Base-by-base conservation (phyloP, 2,888 invertebrate genomes). In the Tetragnatha montana region DNA sequence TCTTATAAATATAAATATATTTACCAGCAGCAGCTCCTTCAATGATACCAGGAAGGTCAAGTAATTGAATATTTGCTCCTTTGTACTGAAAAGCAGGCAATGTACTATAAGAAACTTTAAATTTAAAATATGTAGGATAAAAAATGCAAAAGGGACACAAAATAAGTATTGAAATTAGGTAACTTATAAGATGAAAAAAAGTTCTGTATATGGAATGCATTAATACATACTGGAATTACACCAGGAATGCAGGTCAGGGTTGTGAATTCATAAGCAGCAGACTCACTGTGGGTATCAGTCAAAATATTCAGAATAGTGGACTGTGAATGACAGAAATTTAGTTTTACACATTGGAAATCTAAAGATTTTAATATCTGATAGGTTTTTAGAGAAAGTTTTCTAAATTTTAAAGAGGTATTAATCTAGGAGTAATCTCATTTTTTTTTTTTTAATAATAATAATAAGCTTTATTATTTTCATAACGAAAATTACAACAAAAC, bases 171-270 rank as follows among this genome's bases (percentile, higher is more conserved):
- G 35, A 4, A 35, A 35, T 35, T 35, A 35, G 35, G 35, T 35
- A 35, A 35, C 35, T 35, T 35, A 35, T 1, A 35, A 35, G 35
- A 35, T 35, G n/a, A 84, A 74, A 75, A n/a, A 35, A 47, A 21
- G 19, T 81, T 17, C 51, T 17, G 21, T 70, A 80, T 12, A 78
- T 0, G 12, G 4, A 47, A 73, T 84, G 85, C 60, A 10, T 79
- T 21, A n/a, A 51, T 74, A 80, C 87, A 91, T 92, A 94, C 94
- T 92, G 98, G 97, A 91, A 99, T 99, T 1, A 99, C 99, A 82
- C 99, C 99, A 4, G 99, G 99, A 93, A 99, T 99, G 94, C 99
- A 99, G 10, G 99, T 99, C 89, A 99, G 94, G 0, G 99, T 99
- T 91, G 99, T 99, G 94, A 99, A 99, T 94, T 99, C 99, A 94